A percentile compares a stretch with the other conserved stretches of the same genome.
Conservation (phyloP, 2,888 invertebrate species). For the Ophion slaviceki region DNA sequence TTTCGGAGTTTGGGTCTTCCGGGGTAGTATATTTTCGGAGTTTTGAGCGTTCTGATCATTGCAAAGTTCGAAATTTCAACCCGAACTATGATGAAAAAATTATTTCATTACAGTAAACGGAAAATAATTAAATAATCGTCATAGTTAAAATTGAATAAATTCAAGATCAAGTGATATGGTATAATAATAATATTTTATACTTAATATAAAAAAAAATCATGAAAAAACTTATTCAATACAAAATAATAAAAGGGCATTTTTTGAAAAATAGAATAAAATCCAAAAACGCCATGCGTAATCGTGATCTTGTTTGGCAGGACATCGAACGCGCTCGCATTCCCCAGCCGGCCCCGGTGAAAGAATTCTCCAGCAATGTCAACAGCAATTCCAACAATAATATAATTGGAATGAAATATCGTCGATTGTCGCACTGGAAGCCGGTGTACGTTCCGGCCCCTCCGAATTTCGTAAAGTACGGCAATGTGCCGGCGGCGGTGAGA, state of each 20-base stretch:
- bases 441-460: not conserved
- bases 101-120: no score
- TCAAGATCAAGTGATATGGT: no score
- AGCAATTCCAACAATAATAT: conserved; percentile 23
- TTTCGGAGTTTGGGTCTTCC: no score
- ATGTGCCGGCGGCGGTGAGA: not conserved
- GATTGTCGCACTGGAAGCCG: not conserved
- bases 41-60: no score
- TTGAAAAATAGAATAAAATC: not conserved
- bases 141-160: no score
- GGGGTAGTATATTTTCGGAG: no score
- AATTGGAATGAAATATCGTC: conserved; percentile 23
- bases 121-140: no score
- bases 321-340: not conserved
- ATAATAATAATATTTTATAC: not conserved
- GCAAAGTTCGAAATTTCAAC: no score
- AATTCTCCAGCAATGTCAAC: conserved; percentile 37
- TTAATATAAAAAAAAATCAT: not conserved
- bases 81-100: no score
- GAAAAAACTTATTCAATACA: not conserved
- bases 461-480: not conserved
- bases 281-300: not conserved
- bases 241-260: not conserved
- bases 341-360: conserved; percentile 35
- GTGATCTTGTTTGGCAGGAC: not conserved